Conservation (phyloP, 2,113 vertebrate species). For the Ceyx melanurus region DNA sequence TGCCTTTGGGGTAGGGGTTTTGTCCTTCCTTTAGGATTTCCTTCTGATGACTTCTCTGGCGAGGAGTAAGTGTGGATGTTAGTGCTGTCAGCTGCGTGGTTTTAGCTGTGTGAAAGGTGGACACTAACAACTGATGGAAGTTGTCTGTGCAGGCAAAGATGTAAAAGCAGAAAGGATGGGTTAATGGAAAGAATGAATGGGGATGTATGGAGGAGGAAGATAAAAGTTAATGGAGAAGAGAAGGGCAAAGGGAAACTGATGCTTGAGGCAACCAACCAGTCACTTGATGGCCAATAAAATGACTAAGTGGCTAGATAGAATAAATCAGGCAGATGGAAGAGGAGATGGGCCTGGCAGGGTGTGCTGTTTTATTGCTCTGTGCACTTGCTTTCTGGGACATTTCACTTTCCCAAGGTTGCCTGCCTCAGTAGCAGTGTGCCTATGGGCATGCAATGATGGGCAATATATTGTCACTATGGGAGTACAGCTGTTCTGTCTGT, state of each 20-base stretch:
- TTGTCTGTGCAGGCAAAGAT: neutral
- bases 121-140: accelerated
- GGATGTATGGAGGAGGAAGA: neutral
- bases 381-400: neutral
- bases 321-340: neutral
- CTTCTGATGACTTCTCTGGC: neutral
- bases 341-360: neutral
- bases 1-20: neutral
- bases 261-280: neutral
- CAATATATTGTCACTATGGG: neutral
- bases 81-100: neutral
- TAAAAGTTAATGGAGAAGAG: neutral
- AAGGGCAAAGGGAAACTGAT: neutral
- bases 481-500: neutral
- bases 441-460: neutral
- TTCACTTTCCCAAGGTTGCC: neutral
- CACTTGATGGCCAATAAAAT: neutral
- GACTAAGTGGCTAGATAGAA: neutral
- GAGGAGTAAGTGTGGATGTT: neutral
- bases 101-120: neutral
- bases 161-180: neutral
- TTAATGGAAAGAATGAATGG: neutral
- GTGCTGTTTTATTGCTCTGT: neutral
- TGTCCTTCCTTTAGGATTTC: neutral
- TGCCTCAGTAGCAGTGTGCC: neutral